Conservation (phyloP, 2,113 vertebrate genomes). For the Menidia beryllina region DNA sequence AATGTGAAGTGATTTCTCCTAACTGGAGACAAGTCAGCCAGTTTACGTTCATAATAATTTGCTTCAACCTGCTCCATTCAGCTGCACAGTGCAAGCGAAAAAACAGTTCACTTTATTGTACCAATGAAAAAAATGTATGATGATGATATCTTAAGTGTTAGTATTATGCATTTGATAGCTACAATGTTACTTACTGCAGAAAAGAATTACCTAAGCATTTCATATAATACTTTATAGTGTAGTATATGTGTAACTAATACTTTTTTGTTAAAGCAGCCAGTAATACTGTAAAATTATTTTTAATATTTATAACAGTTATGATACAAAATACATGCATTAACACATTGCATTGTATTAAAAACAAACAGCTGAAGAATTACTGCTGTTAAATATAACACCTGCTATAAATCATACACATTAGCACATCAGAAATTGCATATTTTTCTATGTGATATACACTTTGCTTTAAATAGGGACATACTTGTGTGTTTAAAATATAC, state of each 20-base stretch:
- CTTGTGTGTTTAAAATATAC: conserved; percentile 23
- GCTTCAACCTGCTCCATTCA: conserved; percentile 39
- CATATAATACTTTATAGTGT: too few relatives aligned
- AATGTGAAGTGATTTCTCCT: conserved; percentile 80
- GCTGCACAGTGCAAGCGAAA: not conserved
- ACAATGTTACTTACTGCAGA: too few relatives aligned
- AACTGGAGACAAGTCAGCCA: conserved; percentile 67
- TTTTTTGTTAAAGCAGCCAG: too few relatives aligned
- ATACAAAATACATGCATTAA: too few relatives aligned
- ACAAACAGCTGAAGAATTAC: not conserved
- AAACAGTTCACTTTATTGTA: not conserved
- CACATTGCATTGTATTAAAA: too few relatives aligned
- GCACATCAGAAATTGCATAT: not conserved
- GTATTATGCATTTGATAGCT: too few relatives aligned
- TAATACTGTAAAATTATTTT: too few relatives aligned
- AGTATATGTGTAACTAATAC: too few relatives aligned
- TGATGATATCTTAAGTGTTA: too few relatives aligned
- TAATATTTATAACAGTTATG: too few relatives aligned
- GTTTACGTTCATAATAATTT: conserved; percentile 71
- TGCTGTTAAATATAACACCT: not conserved
- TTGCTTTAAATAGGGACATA: not conserved
- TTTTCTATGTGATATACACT: not conserved
- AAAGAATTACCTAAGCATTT: too few relatives aligned
- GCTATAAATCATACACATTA: not conserved
- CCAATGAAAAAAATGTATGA: not conserved